Evolutionary conservation across 2,113 vertebrate genomes (phyloP).

Genomic region (Rhinoderma darwinii): DNA sequence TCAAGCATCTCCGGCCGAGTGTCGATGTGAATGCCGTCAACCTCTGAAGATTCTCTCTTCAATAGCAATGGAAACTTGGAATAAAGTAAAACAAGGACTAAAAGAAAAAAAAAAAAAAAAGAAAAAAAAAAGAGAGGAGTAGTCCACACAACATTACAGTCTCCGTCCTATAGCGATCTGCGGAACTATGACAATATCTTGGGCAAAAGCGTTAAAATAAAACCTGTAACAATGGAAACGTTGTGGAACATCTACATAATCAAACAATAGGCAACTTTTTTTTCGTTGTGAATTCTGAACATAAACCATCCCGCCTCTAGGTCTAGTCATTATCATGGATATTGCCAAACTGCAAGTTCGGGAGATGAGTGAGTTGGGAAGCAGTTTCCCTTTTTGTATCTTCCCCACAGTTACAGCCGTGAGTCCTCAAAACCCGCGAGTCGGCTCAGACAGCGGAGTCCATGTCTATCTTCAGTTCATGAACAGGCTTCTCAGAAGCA

Average conservation of each 20-base stretch:
- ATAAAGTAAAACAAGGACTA: neutral
- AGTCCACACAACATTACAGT: neutral
- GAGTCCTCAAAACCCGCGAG: neutral
- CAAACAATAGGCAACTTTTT: neutral
- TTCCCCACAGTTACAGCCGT: neutral
- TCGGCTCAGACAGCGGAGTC: conserved; percentile 26
- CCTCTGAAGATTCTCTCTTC: neutral
- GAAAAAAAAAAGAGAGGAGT: no score
- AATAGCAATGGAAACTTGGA: neutral
- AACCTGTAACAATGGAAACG: conserved; percentile 35
- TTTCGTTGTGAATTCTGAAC: neutral
- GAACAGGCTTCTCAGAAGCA: conserved; percentile 63
- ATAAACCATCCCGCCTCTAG: neutral
- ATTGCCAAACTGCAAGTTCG: conserved; percentile 36
- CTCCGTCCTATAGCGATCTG: neutral
- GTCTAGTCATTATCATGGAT: neutral
- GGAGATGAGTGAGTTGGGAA: conserved; percentile 4
- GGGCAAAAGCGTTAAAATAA: conserved; percentile 8
- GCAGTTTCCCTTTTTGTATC: conserved; percentile 2
- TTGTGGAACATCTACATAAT: conserved; percentile 8
- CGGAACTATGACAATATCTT: neutral
- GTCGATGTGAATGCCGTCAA: neutral
- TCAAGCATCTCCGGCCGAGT: neutral
- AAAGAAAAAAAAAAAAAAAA: no score
- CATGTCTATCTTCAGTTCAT: conserved; percentile 38